These are phyloP conservation scores for Dermatemys mawii DNA, from an alignment of 2,113 vertebrate genomes.

Conservation along the genomic window DNA sequence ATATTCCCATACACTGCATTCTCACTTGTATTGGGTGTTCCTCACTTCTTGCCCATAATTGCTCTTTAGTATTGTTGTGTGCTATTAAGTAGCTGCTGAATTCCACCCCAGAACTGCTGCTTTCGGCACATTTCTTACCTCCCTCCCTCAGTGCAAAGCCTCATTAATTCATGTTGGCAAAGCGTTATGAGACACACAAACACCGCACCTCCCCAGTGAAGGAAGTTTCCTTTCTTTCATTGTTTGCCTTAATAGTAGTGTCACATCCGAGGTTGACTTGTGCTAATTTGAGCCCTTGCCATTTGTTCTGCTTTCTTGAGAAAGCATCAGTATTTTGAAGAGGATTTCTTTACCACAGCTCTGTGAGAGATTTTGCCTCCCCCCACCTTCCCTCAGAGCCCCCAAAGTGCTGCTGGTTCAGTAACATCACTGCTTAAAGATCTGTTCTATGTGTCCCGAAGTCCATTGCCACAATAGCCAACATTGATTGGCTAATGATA, in stretches of 20 bases:
- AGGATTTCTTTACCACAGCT: neutral
- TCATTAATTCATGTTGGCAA: neutral
- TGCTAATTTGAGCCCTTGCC: neutral
- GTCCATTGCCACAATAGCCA: rapidly evolving
- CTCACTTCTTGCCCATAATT: neutral
- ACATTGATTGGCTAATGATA: neutral
- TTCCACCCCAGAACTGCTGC: neutral
- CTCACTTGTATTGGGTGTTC: neutral
- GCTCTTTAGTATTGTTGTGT: neutral
- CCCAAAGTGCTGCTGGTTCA: neutral
- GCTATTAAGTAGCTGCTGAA: neutral
- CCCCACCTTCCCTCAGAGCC: neutral
- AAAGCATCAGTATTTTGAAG: neutral
- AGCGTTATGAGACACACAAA: neutral
- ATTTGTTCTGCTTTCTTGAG: neutral
- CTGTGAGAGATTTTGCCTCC: neutral
- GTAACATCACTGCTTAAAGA: neutral
- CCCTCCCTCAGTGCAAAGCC: neutral
- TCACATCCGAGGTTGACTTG: neutral
- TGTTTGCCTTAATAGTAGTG: neutral
- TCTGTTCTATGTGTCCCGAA: neutral
- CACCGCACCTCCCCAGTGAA: neutral
- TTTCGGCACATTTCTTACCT: neutral
- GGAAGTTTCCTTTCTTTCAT: neutral
- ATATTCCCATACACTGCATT: no score